Evolutionary conservation across 2,888 invertebrate species (phyloP).

Genomic region (Ochropacha duplaris): DNA sequence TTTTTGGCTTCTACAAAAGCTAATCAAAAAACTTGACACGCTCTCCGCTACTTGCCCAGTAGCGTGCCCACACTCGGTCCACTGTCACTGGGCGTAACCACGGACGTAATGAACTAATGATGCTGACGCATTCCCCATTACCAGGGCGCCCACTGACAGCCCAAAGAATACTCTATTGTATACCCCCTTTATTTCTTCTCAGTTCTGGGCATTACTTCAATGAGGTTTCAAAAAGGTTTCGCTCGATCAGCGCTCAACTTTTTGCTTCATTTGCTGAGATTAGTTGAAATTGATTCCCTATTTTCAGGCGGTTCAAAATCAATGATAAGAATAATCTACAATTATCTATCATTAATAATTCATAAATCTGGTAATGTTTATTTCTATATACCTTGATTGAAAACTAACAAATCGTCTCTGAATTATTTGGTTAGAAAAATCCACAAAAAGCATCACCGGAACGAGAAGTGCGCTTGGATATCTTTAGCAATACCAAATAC

Average conservation of each 20-base stretch:
- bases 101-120: slow-evolving; percentile 70
- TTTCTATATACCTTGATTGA: no score
- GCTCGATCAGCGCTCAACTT: background rate
- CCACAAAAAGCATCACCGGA: no score
- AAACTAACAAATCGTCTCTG: no score
- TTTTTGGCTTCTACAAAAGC: background rate
- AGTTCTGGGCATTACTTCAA: background rate
- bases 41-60: background rate
- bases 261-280: background rate
- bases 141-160: slow-evolving; percentile 30
- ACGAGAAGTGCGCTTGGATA: no score
- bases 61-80: slow-evolving; percentile 7
- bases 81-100: slow-evolving; percentile 58
- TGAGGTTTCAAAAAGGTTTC: background rate
- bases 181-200: slow-evolving; percentile 2
- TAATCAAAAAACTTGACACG: slow-evolving; percentile 5
- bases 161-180: slow-evolving; percentile 40
- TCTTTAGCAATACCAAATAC: no score
- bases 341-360: no score
- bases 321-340: no score
- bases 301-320: no score
- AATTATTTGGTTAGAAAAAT: no score
- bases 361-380: no score
- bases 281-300: background rate
- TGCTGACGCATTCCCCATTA: slow-evolving; percentile 68